phyloP scores from a whole-genome alignment of 2,113 vertebrate species.

The Hippocampus zosterae region DNA sequence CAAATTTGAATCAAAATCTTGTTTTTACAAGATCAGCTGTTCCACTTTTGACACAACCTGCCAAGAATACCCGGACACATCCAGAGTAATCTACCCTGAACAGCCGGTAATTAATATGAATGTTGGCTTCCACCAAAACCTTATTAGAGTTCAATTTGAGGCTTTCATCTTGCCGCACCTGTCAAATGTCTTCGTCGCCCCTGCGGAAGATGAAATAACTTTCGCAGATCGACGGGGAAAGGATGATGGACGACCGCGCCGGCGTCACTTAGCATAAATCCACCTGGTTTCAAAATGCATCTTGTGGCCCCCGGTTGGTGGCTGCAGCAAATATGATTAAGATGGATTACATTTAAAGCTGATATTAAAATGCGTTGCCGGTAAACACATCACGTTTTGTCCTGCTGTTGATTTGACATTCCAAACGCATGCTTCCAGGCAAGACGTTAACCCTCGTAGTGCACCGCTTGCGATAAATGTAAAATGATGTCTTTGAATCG shows the following conservation, averaged over 20 bases:
- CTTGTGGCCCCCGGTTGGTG: slow-evolving; percentile 29
- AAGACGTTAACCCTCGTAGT: too few relatives aligned
- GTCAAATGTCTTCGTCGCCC: not conserved
- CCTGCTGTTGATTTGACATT: slow-evolving; percentile 22
- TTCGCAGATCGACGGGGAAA: not conserved
- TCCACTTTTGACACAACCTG: not conserved
- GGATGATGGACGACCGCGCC: slow-evolving; percentile 2
- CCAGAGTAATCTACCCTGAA: not conserved
- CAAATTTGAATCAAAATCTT: not conserved
- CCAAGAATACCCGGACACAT: not conserved
- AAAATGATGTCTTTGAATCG: too few relatives aligned
- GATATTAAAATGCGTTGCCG: slow-evolving; percentile 47
- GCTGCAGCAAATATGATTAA: slow-evolving; percentile 40
- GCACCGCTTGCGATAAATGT: too few relatives aligned
- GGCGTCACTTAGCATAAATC: slow-evolving; percentile 4
- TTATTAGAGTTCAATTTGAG: slow-evolving; percentile 5
- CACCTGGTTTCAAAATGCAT: slow-evolving; percentile 35
- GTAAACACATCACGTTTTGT: slow-evolving; percentile 34
- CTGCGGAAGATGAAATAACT: slow-evolving; percentile 1
- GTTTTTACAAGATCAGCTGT: not conserved
- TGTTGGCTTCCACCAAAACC: not conserved
- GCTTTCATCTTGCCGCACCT: slow-evolving; percentile 6
- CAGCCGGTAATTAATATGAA: slow-evolving; percentile 4
- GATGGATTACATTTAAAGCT: slow-evolving; percentile 51
- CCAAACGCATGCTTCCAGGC: slow-evolving; percentile 13